Conservation (phyloP, 2,797 vertebrate genomes). For the Chrosomus eos region DNA sequence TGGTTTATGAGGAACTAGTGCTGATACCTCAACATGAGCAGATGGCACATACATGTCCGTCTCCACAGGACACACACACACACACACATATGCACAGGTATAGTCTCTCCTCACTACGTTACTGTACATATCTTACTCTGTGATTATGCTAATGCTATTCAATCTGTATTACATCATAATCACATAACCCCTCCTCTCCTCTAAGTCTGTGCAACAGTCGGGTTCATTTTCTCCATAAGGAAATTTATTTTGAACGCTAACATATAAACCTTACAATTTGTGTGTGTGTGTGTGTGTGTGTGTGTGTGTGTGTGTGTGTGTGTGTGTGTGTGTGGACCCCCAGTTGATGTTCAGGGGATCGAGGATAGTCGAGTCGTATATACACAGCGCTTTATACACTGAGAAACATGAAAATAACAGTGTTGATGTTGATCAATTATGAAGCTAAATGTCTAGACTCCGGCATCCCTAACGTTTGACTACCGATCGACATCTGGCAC, state of each 20-base stretch:
- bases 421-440: background rate
- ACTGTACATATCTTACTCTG: background rate
- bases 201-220: background rate
- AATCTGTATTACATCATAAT: constrained; percentile 17
- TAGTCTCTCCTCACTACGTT: background rate
- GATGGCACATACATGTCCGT: constrained; percentile 53
- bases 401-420: background rate
- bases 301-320: too few relatives aligned
- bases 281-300: too few relatives aligned
- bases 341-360: background rate
- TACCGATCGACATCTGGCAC: too few relatives aligned
- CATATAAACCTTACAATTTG: too few relatives aligned
- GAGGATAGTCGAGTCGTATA: background rate
- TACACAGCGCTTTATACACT: background rate
- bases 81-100: background rate
- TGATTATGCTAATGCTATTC: constrained; percentile 10
- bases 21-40: constrained; percentile 25
- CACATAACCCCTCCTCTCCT: background rate
- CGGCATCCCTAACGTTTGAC: too few relatives aligned
- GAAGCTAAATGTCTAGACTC: too few relatives aligned
- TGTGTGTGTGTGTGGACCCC: background rate
- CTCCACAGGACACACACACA: background rate
- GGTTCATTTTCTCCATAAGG: background rate
- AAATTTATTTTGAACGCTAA: background rate
- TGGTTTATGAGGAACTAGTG: background rate